These are phyloP conservation scores for Plutella xylostella DNA, from an alignment of 2,888 invertebrate genomes.

Conservation along the genomic window DNA sequence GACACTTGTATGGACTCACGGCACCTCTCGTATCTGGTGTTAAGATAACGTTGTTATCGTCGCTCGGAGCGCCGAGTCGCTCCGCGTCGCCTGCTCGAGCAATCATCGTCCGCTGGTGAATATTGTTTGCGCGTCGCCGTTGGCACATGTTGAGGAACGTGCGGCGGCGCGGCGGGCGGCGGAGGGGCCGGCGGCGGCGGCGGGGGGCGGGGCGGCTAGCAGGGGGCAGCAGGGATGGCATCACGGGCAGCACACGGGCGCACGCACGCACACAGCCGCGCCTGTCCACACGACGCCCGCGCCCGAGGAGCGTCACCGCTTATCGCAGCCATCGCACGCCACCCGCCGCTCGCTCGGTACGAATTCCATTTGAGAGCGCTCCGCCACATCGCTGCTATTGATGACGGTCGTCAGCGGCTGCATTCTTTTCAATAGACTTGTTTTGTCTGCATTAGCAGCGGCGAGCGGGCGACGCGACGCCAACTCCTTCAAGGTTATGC, in stretches of 20 bases:
- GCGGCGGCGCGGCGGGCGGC: constrained; percentile 50
- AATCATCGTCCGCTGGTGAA: constrained; percentile 1
- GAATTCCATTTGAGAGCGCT: constrained; percentile 55
- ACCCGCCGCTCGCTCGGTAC: constrained; percentile 45
- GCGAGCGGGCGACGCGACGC: constrained; percentile 24
- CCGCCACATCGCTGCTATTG: constrained; percentile 26
- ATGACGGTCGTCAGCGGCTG: constrained; percentile 40
- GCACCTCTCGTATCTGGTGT: constrained; percentile 62
- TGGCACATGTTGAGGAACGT: constrained; percentile 65
- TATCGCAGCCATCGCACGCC: constrained; percentile 67
- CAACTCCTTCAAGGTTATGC: constrained; percentile 49
- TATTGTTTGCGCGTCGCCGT: constrained; percentile 31
- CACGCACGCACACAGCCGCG: constrained; percentile 40
- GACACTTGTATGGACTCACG: constrained; percentile 62
- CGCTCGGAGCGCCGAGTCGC: not conserved
- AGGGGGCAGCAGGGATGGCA: constrained; percentile 21
- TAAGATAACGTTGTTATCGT: constrained; percentile 4
- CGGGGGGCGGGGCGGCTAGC: constrained; percentile 52
- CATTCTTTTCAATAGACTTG: constrained; percentile 40
- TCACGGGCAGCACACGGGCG: constrained; percentile 36
- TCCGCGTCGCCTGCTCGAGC: not conserved
- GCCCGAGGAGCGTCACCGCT: constrained; percentile 63
- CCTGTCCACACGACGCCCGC: constrained; percentile 25
- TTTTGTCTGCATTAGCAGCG: constrained; percentile 22
- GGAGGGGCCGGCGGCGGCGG: constrained; percentile 32